Percentiles rank a stretch among this genome's conserved stretches.
Evolutionary conservation across 1,140 invertebrate genomes (phyloP).

Genomic region (Nasonia vitripennis): DNA sequence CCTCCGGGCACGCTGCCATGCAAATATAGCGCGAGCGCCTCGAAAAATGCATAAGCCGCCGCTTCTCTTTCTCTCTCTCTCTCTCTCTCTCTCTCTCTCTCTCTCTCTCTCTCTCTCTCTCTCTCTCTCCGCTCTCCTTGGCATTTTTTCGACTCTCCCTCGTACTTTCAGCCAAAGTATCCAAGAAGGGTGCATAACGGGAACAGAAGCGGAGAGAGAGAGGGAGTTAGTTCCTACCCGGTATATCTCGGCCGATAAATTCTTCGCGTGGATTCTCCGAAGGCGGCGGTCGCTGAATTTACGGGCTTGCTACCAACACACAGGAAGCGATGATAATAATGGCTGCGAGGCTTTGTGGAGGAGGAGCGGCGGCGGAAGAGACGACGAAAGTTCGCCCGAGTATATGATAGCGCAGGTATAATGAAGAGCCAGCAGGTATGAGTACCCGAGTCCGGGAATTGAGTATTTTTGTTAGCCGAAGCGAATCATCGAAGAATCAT

Average conservation of each 20-base stretch:
- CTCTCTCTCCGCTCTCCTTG: not conserved
- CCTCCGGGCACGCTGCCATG: constrained; percentile 31
- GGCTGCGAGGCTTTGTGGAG: not conserved
- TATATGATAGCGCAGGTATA: not conserved
- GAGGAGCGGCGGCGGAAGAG: not conserved
- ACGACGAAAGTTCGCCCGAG: not conserved
- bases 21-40: constrained; percentile 23
- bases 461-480: too few species aligned
- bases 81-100: too few species aligned
- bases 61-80: not conserved
- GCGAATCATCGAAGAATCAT: too few species aligned
- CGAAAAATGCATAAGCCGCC: constrained; percentile 25
- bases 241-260: constrained; percentile 26
- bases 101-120: too few species aligned
- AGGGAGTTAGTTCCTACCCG: not conserved
- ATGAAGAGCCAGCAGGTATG: constrained; percentile 5
- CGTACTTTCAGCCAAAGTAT: constrained; percentile 24
- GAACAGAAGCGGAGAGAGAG: not conserved
- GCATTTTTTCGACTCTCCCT: not conserved
- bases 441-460: not conserved
- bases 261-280: constrained; percentile 22
- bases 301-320: not conserved
- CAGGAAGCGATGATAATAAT: constrained; percentile 34
- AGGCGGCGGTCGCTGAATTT: constrained; percentile 13
- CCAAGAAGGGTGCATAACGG: not conserved